Evolutionary conservation across 2,888 invertebrate species (phyloP).

Genomic region (Aspidiotus destructor): DNA sequence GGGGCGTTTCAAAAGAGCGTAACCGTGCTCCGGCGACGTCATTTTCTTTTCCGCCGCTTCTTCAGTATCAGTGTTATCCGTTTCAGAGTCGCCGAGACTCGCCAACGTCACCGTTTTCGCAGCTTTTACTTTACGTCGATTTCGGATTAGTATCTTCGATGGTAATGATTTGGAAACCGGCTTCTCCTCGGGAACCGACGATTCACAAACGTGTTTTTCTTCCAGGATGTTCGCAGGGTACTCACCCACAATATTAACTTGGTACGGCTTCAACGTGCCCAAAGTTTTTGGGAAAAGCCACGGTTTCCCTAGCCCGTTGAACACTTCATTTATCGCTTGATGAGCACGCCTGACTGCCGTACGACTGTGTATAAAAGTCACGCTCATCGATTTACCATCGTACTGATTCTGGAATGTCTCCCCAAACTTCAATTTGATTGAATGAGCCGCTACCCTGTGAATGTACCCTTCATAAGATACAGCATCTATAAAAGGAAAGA

Average conservation of each 20-base stretch:
- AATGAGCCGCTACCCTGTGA: conserved; percentile 57
- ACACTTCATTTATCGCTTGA: conserved; percentile 53
- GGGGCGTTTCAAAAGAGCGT: background rate
- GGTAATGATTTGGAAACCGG: background rate
- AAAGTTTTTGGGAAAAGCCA: conserved; percentile 60
- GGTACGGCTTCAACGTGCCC: conserved; percentile 46
- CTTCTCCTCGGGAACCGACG: background rate
- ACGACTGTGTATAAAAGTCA: conserved; percentile 61
- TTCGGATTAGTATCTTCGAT: background rate
- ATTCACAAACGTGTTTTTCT: conserved; percentile 8
- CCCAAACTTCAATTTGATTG: conserved; percentile 67
- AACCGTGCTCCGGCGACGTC: background rate
- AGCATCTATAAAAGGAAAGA: background rate
- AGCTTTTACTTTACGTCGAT: background rate
- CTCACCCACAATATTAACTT: conserved; percentile 39
- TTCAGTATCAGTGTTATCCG: background rate
- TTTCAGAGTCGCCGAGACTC: background rate
- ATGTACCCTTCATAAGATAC: conserved; percentile 60
- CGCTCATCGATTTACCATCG: conserved; percentile 62
- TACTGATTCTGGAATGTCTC: conserved; percentile 63
- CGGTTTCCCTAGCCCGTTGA: conserved; percentile 51
- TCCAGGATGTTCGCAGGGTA: conserved; percentile 4
- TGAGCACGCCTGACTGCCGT: conserved; percentile 59
- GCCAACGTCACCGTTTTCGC: background rate
- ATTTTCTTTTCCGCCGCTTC: background rate